Base-by-base conservation (phyloP, 2,888 invertebrate species). In the Cantharis flavilabris region DNA sequence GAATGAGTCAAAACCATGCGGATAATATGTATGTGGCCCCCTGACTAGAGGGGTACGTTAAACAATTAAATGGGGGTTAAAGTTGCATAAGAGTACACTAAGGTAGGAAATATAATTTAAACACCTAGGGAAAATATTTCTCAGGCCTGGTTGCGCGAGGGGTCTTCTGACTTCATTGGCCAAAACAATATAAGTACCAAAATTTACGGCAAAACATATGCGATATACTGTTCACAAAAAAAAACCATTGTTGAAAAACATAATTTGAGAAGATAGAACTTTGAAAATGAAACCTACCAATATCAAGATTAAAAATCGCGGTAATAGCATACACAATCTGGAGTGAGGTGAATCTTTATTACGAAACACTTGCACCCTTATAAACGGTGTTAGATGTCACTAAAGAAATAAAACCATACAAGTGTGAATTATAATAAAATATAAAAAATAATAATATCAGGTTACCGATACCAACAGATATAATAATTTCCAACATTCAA, bases 361-460 rank as follows among this genome's bases (percentile, higher is more conserved):
- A 69, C 70, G 64, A 75, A 77, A 77, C 77, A 77, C 77, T 77
- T 77, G 77, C 20, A 30, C 77, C 72, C 75, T 75, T 75, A 77
- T 49, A 49, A n/a, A 49, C 75, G 75, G 72, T 77, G 67, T 77
- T 75, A 69, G 64, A 65, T 77, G 28, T 77, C 75, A 65, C 77
- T 33, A 63, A 49, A 65, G 69, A 67, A 62, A 71, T 28, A 74
- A 26, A 70, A 70, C 77, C 77, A 70, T 77, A 77, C 70, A 77
- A 77, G 77, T 77, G 76, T 76, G 71, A 64, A 49, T 69, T 72
- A 49, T 16, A 70, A 75, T 63, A 75, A 70, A 28, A 65, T 14
- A 10, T 23, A 62, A 49, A 71, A 71, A 62, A 71, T 49, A 23
- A 63, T 30, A 63, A 70, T 67, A 70, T 30, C 70, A 7, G 33